phyloP scores from a whole-genome alignment of 2,113 vertebrate genomes.

The Pomatostomus ruficeps region DNA sequence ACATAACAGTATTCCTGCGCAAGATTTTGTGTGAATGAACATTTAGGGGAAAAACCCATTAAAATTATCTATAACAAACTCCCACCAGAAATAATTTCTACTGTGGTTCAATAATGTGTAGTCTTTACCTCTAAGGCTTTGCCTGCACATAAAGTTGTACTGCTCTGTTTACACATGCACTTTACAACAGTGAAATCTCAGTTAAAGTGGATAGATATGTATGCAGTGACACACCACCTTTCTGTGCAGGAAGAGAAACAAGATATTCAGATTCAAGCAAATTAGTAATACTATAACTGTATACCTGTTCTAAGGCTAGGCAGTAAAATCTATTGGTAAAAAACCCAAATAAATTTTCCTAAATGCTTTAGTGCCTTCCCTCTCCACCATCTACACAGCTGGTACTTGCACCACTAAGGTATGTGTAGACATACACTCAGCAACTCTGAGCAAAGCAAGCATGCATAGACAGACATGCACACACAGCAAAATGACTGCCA shows the following conservation, averaged over 20 bases:
- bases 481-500: neutral
- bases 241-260: neutral
- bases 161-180: rapidly evolving
- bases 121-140: neutral
- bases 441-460: neutral
- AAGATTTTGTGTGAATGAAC: neutral
- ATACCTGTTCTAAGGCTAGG: neutral
- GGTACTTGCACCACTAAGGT: neutral
- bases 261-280: neutral
- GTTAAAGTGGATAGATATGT: neutral
- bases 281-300: neutral
- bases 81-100: neutral
- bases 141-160: neutral
- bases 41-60: neutral
- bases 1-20: neutral
- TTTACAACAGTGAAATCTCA: neutral
- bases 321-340: neutral
- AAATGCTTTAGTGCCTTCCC: neutral
- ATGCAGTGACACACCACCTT: neutral
- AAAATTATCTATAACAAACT: neutral
- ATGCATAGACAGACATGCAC: neutral
- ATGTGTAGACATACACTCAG: neutral
- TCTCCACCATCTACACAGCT: neutral
- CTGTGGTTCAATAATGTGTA: neutral
- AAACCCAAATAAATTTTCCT: neutral